These are phyloP conservation scores for Holothuria leucospilota DNA, from an alignment of 53 echinoderm and acorn worm species.

Conservation along the genomic window DNA sequence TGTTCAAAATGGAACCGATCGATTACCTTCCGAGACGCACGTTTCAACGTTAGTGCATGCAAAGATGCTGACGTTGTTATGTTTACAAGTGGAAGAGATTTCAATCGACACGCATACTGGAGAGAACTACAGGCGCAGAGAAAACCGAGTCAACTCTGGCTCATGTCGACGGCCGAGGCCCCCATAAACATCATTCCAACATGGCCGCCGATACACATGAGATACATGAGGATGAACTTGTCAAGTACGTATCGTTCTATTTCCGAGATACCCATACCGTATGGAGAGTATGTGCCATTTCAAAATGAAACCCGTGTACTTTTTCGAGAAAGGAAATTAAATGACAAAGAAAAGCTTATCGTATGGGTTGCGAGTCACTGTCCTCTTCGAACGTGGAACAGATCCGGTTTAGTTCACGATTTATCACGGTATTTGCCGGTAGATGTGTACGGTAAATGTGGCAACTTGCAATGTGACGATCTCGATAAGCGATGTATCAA, in stretches of 20 bases:
- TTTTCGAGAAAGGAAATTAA: background rate
- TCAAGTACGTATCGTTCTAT: constrained; percentile 10
- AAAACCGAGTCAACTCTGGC: background rate
- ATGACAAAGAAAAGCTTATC: constrained; percentile 5
- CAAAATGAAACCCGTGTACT: background rate
- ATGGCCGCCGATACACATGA: constrained; percentile 11
- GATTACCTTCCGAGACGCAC: constrained; percentile 5
- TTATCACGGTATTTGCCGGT: constrained; percentile 1
- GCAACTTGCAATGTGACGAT: constrained; percentile 1
- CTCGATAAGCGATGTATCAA: background rate
- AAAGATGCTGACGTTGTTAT: constrained; percentile 26
- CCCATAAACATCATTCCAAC: constrained; percentile 10
- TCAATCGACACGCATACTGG: constrained; percentile 5
- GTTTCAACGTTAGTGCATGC: constrained; percentile 24
- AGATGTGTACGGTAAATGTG: constrained; percentile 39
- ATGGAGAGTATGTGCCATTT: background rate
- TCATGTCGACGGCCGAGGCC: constrained; percentile 19
- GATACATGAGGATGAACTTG: constrained; percentile 8
- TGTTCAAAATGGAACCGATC: background rate
- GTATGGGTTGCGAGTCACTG: constrained; percentile 36
- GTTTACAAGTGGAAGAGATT: background rate
- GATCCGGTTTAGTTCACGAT: constrained; percentile 14
- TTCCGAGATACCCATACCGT: constrained; percentile 15
- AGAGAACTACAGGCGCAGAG: constrained; percentile 31
- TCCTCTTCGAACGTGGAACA: constrained; percentile 33